Base-by-base conservation (phyloP, 1,140 invertebrate species). In the Lysiphlebus fabarum region DNA sequence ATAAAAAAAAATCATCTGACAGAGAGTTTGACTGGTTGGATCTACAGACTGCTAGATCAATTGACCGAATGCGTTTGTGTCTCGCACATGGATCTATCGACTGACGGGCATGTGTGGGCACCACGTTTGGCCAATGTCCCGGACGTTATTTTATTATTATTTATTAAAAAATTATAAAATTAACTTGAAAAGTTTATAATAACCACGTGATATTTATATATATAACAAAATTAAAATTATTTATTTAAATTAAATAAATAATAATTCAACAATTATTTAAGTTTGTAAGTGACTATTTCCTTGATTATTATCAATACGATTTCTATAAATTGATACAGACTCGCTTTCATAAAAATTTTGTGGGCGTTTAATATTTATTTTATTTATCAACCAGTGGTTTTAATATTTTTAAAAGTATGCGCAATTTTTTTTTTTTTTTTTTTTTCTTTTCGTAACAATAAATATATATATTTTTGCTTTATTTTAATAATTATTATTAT, bases 11-110 rank as follows among this genome's bases (percentile, higher is more conserved):
- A 14, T 5, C 37, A 37, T 10, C 12, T 10, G 49, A 12, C 34
- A 6, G 33, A 51, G 7, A 38, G 47, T 12, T 55, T 44, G 38
- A 40, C 38, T 7, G 7, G 38, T 11, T 40, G n/a, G 49, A 51
- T 51, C 49, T 33, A 37, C 33, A 7, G 49, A 51, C 14, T n/a
- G 40, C 36, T 44, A 7, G 12, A 59, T 59, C 42, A 49, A 41
- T 36, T 26, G 34, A 41, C 26, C 53, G 42, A 41, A 56, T 56
- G 54, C 26, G n/a, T 34, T 37, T 7, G 41, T 56, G 42, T 33
- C 42, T 44, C 47, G 56, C 58, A 59, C 50, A 59, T 59, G 58
- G 58, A 53, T 53, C 42, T 48, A 44, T 47, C 51, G n/a, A 58
- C 47, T 58, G 50, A 59, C 51, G 50, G 50, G 43, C 56, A 17